phyloP scores from a whole-genome alignment of 2,888 invertebrate genomes.

The Apocheima hispidaria region DNA sequence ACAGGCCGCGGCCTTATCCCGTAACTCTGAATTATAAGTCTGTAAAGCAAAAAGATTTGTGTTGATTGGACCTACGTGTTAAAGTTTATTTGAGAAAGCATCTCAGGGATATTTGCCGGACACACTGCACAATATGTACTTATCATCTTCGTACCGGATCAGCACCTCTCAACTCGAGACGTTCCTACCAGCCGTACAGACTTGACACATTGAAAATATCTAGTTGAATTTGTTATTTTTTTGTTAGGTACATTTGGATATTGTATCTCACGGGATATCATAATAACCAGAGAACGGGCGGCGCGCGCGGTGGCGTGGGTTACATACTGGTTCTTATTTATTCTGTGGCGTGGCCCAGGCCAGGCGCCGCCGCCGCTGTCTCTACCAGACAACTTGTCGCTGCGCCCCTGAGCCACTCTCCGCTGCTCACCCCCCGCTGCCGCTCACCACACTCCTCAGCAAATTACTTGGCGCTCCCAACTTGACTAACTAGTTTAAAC shows the following conservation, averaged over 20 bases:
- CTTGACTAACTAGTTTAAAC: constrained; percentile 64
- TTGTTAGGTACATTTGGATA: too few species aligned
- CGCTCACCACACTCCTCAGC: constrained; percentile 52
- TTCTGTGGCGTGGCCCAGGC: constrained; percentile 25
- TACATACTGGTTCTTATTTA: constrained; percentile 19
- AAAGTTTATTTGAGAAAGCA: too few species aligned
- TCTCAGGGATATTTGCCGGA: too few species aligned
- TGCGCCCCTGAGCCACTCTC: constrained; percentile 62
- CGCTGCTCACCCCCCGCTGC: constrained; percentile 45
- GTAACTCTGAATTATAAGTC: too few species aligned
- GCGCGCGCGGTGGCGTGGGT: constrained; percentile 39
- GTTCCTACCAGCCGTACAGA: constrained; percentile 38
- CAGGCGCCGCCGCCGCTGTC: constrained; percentile 53
- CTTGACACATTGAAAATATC: too few species aligned
- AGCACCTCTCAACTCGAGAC: too few species aligned
- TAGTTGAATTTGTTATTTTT: too few species aligned
- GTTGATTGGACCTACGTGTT: too few species aligned
- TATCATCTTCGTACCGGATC: too few species aligned
- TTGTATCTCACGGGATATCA: constrained; percentile 48
- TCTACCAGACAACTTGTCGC: constrained; percentile 85
- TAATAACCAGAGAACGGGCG: constrained; percentile 58
- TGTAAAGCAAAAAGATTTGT: too few species aligned
- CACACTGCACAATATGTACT: too few species aligned
- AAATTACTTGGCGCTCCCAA: constrained; percentile 71
- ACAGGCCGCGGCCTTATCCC: too few species aligned